These are phyloP conservation scores for Aradus depressus DNA, from an alignment of 2,888 invertebrate genomes.

Conservation along the genomic window DNA sequence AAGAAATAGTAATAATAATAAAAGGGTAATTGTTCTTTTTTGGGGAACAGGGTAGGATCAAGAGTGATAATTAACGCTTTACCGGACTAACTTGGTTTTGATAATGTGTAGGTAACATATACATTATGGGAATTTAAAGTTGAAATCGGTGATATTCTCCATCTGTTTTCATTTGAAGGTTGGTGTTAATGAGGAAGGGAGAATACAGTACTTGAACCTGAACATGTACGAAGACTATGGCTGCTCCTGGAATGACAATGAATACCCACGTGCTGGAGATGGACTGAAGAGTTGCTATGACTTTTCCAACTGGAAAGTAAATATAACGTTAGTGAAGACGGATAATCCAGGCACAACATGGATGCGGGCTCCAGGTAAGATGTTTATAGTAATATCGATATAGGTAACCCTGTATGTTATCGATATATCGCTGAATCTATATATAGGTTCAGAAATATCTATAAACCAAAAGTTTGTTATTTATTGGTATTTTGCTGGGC, in stretches of 20 bases:
- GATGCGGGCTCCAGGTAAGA: conserved; percentile 56
- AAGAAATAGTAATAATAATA: too few species aligned
- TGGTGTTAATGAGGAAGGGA: conserved; percentile 49
- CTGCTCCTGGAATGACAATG: conserved; percentile 33
- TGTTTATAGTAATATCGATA: background rate
- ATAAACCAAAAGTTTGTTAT: too few species aligned
- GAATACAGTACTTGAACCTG: conserved; percentile 52
- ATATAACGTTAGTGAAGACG: conserved; percentile 42
- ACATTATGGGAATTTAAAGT: too few species aligned
- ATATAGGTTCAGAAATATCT: too few species aligned
- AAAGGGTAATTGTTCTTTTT: too few species aligned
- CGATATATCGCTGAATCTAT: too few species aligned
- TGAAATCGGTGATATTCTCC: too few species aligned
- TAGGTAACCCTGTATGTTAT: background rate
- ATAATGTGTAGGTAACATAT: too few species aligned
- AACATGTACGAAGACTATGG: conserved; percentile 41
- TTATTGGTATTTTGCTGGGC: too few species aligned
- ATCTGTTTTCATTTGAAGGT: conserved; percentile 29
- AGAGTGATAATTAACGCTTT: too few species aligned
- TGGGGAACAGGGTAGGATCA: too few species aligned
- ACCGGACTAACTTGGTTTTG: too few species aligned
- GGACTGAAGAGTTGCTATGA: conserved; percentile 47
- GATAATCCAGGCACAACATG: conserved; percentile 57
- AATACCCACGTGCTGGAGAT: conserved; percentile 15
- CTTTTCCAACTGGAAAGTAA: conserved; percentile 44